phyloP scores from a whole-genome alignment of 2,888 invertebrate genomes.

The Drosophila setosimentum region DNA sequence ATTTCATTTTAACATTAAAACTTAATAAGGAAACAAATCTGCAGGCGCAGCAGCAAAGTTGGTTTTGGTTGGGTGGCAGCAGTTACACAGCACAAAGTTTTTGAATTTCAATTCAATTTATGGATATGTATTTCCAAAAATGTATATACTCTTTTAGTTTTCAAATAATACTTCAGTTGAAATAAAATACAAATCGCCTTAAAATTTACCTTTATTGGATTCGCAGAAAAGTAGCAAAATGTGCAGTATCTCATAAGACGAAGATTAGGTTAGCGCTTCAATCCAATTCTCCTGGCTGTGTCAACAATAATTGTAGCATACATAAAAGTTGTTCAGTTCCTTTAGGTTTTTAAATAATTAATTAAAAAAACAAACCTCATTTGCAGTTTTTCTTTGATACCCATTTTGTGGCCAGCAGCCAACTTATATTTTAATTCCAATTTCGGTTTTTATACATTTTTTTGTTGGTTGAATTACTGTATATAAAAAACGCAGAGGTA shows the following conservation, averaged over 20 bases:
- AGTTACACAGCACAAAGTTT: constrained; percentile 9
- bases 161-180: background rate
- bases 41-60: constrained; percentile 46
- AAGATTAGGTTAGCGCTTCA: background rate
- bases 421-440: background rate
- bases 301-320: background rate
- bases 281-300: too few relatives aligned
- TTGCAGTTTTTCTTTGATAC: constrained; percentile 2
- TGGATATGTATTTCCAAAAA: background rate
- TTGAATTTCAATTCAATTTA: background rate
- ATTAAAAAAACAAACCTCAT: background rate
- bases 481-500: background rate
- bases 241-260: background rate
- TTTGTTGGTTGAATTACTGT: background rate
- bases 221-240: background rate
- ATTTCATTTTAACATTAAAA: constrained; percentile 78
- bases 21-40: constrained; percentile 79
- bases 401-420: background rate
- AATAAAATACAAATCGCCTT: background rate
- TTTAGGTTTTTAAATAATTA: background rate
- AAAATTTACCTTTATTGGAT: background rate
- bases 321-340: background rate
- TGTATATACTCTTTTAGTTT: background rate
- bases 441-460: background rate
- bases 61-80: constrained; percentile 10